Conservation (phyloP, 1,140 invertebrate genomes). For the Cydia splendana region DNA sequence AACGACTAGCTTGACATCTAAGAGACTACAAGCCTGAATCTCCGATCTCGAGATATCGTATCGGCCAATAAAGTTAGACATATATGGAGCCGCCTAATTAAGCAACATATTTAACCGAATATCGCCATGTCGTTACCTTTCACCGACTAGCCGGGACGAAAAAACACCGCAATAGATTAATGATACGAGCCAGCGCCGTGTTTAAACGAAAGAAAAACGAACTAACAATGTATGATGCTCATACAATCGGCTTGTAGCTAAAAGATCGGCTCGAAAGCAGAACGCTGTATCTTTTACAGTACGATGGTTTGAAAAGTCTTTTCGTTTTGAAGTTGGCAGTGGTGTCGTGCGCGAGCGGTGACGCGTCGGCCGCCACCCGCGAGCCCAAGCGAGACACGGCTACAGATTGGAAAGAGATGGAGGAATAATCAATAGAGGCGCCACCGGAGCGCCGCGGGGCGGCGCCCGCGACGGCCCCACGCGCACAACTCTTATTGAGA, state of each 20-base stretch:
- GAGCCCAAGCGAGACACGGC: slow-evolving; percentile 52
- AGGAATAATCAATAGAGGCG: slow-evolving; percentile 67
- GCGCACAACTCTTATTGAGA: slow-evolving; percentile 74
- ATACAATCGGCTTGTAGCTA: slow-evolving; percentile 36
- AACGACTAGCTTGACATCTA: not conserved
- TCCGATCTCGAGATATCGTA: slow-evolving; percentile 51
- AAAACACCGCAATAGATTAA: slow-evolving; percentile 74
- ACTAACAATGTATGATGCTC: slow-evolving; percentile 16
- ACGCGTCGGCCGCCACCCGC: slow-evolving; percentile 67
- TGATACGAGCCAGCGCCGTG: slow-evolving; percentile 71
- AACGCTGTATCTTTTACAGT: slow-evolving; percentile 5
- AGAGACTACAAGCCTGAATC: slow-evolving; percentile 31
- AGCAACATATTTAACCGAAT: slow-evolving; percentile 66
- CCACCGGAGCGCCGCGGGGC: slow-evolving; percentile 69
- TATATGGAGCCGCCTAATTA: slow-evolving; percentile 69
- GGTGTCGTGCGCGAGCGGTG: slow-evolving; percentile 38
- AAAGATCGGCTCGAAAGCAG: slow-evolving; percentile 48
- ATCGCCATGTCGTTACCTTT: slow-evolving; percentile 67
- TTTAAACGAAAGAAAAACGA: slow-evolving; percentile 52
- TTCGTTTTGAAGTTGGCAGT: not conserved
- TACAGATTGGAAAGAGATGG: slow-evolving; percentile 48
- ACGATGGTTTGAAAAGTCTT: not conserved
- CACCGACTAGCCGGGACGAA: slow-evolving; percentile 51
- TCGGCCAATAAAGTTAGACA: slow-evolving; percentile 59
- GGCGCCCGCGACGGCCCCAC: slow-evolving; percentile 73